phyloP scores from a whole-genome alignment of 1,140 invertebrate species.

The Drosophila virilis region DNA sequence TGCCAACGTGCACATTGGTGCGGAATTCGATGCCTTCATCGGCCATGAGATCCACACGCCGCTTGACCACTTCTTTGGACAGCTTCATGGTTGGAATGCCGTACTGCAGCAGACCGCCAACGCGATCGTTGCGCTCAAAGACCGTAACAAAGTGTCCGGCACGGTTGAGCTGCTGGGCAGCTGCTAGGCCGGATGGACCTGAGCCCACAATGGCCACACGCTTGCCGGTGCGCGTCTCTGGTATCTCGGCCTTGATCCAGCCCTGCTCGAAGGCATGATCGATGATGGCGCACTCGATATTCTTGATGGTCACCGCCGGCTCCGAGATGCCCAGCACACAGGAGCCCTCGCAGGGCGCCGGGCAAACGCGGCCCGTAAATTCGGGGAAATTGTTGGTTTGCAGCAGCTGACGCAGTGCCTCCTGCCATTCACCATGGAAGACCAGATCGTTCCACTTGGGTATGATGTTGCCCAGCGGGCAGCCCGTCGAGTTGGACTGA shows the following conservation, averaged over 20 bases:
- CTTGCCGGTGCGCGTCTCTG: conserved; percentile 90
- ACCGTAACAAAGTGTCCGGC: conserved; percentile 96
- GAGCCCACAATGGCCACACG: conserved; percentile 97
- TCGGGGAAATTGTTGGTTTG: conserved; percentile 99
- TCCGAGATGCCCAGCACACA: conserved; percentile 98
- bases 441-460: conserved; percentile 99
- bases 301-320: conserved; percentile 99
- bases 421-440: conserved; percentile 97
- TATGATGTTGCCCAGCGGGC: conserved; percentile 99
- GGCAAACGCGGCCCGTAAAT: conserved; percentile 99
- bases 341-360: conserved; percentile 99
- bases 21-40: conserved; percentile 97
- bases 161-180: conserved; percentile 97
- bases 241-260: conserved; percentile 93
- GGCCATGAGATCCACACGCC: conserved; percentile 93
- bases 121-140: conserved; percentile 97
- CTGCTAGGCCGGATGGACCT: conserved; percentile 97
- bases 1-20: conserved; percentile 95
- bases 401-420: conserved; percentile 96
- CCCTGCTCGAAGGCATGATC: conserved; percentile 99
- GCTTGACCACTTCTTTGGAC: conserved; percentile 95
- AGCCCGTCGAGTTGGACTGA: conserved; percentile 96
- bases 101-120: conserved; percentile 98
- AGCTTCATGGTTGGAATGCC: conserved; percentile 99
- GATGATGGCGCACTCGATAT: conserved; percentile 99